These are phyloP conservation scores for Papilio polyxenes DNA, from an alignment of 1,140 invertebrate genomes.

Conservation along the genomic window DNA sequence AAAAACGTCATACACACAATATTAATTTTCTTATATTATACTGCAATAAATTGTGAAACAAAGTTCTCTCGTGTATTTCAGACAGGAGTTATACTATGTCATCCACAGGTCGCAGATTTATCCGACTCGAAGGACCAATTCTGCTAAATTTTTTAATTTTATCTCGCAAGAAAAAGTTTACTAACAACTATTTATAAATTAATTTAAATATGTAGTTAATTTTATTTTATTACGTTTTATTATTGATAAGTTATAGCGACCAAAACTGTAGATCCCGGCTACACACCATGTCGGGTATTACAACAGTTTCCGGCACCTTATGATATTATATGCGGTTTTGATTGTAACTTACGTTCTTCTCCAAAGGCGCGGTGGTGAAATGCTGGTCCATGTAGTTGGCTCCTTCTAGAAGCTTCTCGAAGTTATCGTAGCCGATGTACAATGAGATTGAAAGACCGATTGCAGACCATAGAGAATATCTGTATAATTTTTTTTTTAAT, in stretches of 20 bases:
- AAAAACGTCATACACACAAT: slow-evolving; percentile 40
- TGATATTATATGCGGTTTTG: slow-evolving; percentile 7
- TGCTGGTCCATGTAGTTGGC: slow-evolving; percentile 98
- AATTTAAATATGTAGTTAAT: no score
- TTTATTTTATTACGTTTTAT: no score
- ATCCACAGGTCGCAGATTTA: not conserved
- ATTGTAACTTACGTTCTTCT: slow-evolving; percentile 92
- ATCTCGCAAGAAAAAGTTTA: slow-evolving; percentile 3
- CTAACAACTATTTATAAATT: no score
- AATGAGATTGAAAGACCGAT: slow-evolving; percentile 98
- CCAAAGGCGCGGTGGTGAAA: slow-evolving; percentile 92
- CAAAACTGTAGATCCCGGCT: no score
- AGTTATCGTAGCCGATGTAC: slow-evolving; percentile 97
- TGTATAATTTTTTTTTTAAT: slow-evolving; percentile 39
- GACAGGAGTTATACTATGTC: no score
- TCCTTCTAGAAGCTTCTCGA: slow-evolving; percentile 94
- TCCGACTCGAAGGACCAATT: not conserved
- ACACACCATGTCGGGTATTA: no score
- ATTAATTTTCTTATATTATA: slow-evolving; percentile 6
- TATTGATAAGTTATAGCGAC: no score
- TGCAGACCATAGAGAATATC: slow-evolving; percentile 98
- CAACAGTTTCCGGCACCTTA: no score
- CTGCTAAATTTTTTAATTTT: not conserved
- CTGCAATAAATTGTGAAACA: no score
- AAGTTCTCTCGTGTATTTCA: no score